Percentiles rank a stretch among this genome's conserved stretches.
phyloP scores from a whole-genome alignment of 2,888 invertebrate genomes.

The Xestia sexstrigata region DNA sequence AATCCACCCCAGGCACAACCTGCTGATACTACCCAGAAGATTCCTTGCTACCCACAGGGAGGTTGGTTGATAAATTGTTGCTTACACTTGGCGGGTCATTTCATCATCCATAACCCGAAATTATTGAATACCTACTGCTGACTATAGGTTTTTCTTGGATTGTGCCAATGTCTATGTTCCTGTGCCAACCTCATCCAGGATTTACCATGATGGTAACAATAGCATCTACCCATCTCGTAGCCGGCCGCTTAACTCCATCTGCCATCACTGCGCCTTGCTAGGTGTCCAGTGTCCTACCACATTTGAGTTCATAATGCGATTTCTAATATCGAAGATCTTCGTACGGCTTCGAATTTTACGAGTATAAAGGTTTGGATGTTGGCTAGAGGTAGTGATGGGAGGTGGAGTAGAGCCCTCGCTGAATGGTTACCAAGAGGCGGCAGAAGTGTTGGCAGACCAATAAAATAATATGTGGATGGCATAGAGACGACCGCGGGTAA shows the following conservation, averaged over 20 bases:
- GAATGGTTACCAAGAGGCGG: not conserved
- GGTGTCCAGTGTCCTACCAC: too few relatives aligned
- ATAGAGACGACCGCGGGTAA: too few relatives aligned
- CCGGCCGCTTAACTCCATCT: not conserved
- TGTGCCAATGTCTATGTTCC: not conserved
- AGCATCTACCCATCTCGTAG: not conserved
- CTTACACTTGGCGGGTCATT: not conserved
- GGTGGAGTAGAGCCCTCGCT: not conserved
- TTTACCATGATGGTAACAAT: not conserved
- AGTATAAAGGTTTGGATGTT: too few relatives aligned
- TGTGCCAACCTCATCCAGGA: not conserved
- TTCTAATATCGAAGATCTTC: too few relatives aligned
- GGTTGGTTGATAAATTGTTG: not conserved
- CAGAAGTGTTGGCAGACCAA: not conserved
- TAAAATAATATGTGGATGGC: not conserved
- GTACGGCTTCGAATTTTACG: not conserved
- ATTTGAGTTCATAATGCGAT: not conserved
- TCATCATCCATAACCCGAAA: not conserved
- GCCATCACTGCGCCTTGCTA: not conserved
- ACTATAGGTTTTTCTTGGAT: not conserved
- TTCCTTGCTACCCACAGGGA: slow-evolving; percentile 1
- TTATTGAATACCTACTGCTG: not conserved
- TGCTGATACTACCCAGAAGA: not conserved
- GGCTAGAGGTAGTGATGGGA: not conserved
- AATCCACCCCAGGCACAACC: not conserved